Evolutionary conservation across 2,113 vertebrate genomes (phyloP).

Genomic region (Leucopsar rothschildi): DNA sequence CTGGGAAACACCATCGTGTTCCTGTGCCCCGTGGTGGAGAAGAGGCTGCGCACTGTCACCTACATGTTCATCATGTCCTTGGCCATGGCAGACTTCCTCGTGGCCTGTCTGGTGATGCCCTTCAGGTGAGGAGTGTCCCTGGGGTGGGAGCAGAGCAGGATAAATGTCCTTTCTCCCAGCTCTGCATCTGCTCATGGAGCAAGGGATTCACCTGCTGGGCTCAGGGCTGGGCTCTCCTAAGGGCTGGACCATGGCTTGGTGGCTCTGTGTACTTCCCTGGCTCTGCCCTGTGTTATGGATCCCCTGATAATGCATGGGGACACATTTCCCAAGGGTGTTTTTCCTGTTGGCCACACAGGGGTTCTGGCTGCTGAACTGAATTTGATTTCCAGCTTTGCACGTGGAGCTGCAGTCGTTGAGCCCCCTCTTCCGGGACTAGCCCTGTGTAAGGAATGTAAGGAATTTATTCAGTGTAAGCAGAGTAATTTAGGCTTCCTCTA

Average conservation of each 20-base stretch:
- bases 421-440: neutral
- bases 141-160: neutral
- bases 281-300: neutral
- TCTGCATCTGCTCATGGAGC: accelerated
- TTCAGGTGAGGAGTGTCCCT: constrained; percentile 64
- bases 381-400: neutral
- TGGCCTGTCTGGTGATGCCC: constrained; percentile 74
- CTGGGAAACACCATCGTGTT: constrained; percentile 68
- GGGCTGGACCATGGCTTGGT: accelerated
- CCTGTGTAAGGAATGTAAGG: neutral
- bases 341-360: neutral
- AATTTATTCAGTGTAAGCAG: neutral
- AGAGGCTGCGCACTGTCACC: constrained; percentile 67
- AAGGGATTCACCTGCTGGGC: neutral
- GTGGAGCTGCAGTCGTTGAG: accelerated
- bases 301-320: accelerated
- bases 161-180: accelerated
- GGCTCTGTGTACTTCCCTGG: neutral
- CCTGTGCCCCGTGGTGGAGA: constrained; percentile 68
- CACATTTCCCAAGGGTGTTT: neutral
- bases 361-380: neutral
- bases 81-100: constrained; percentile 69
- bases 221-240: neutral
- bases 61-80: constrained; percentile 77
- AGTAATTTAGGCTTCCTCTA: neutral